Conservation (phyloP, 37 sponge, comb jelly and placozoan genomes). For the Diacarnus erythraeanus region DNA sequence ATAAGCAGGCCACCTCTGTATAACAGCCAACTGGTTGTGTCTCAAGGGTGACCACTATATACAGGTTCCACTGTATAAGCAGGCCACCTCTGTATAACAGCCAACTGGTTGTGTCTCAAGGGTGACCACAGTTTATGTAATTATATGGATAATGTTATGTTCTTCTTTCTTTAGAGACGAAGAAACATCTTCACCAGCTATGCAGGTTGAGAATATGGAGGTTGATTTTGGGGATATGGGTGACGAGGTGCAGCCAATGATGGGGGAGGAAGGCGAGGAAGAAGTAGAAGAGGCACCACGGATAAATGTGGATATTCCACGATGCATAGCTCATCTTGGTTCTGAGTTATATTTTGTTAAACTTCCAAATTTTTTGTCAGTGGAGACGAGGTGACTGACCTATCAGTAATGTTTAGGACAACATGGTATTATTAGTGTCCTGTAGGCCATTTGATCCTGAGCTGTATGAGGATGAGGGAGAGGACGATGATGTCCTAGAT, state of each 20-base stretch:
- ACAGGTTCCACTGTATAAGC: no score
- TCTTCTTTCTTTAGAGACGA: no score
- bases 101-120: no score
- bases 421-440: background rate
- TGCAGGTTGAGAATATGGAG: no score
- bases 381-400: slow-evolving; percentile 53
- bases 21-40: no score
- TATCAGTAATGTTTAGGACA: background rate
- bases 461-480: slow-evolving; percentile 92
- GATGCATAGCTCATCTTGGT: slow-evolving; percentile 66
- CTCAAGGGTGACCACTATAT: no score
- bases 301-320: slow-evolving; percentile 86
- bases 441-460: slow-evolving; percentile 87
- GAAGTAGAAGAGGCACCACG: slow-evolving; percentile 68
- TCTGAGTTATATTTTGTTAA: slow-evolving; percentile 85
- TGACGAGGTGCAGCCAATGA: slow-evolving; percentile 1
- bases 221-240: background rate
- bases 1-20: no score
- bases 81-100: no score
- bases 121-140: no score
- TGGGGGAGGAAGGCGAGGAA: slow-evolving; percentile 33
- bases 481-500: slow-evolving; percentile 93
- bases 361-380: slow-evolving; percentile 92
- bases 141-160: no score
- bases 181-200: no score